These are phyloP conservation scores for Pandemis cinnamomeana DNA, from an alignment of 2,888 invertebrate genomes.

Conservation along the genomic window DNA sequence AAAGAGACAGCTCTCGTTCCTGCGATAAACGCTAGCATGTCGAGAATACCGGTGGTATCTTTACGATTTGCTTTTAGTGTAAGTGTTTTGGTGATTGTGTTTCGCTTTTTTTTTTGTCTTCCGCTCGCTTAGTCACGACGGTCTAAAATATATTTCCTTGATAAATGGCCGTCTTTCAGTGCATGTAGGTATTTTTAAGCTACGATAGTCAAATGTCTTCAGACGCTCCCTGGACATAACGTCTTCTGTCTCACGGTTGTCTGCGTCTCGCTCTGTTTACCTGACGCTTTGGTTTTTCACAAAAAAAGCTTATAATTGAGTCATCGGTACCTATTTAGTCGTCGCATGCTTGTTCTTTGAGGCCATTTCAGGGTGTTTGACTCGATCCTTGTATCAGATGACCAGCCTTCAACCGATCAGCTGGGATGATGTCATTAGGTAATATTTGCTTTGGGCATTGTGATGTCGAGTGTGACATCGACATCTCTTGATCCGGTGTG, in stretches of 20 bases:
- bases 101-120: conserved; percentile 12
- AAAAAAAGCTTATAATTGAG: conserved; percentile 20
- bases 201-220: no score
- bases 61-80: conserved; percentile 30
- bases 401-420: conserved; percentile 81
- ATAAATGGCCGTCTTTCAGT: not conserved
- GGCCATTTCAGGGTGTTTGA: conserved; percentile 59
- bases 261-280: not conserved
- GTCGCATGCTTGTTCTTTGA: conserved; percentile 47
- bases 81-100: conserved; percentile 31
- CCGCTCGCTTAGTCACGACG: conserved; percentile 8
- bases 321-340: conserved; percentile 37
- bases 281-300: conserved; percentile 6
- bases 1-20: not conserved
- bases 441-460: conserved; percentile 62
- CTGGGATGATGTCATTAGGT: conserved; percentile 76
- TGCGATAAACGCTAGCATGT: conserved; percentile 1
- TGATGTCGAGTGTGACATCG: conserved; percentile 45
- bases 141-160: not conserved
- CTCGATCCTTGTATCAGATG: conserved; percentile 61
- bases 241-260: not conserved
- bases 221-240: not conserved
- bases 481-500: conserved; percentile 41
- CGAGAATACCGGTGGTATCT: conserved; percentile 25
- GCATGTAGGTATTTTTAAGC: no score